Evolutionary conservation across 1,140 invertebrate genomes (phyloP).

Genomic region (Schlechtendalia chinensis): DNA sequence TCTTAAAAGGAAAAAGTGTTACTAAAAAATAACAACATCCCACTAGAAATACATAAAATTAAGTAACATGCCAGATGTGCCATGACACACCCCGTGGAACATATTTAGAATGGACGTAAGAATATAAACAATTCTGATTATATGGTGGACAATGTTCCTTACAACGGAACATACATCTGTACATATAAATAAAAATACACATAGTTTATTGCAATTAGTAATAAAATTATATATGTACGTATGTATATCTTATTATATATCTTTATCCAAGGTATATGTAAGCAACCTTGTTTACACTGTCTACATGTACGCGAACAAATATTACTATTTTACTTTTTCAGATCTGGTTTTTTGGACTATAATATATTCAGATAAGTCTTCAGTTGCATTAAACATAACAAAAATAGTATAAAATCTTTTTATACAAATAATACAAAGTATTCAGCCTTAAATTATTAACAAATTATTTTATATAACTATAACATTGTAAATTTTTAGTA

Average conservation of each 20-base stretch:
- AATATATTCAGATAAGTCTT: too few relatives aligned
- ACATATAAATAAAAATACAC: conserved; percentile 52
- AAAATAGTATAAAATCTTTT: too few relatives aligned
- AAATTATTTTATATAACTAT: too few relatives aligned
- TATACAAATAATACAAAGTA: too few relatives aligned
- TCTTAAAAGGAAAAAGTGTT: too few relatives aligned
- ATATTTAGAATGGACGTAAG: conserved; percentile 63
- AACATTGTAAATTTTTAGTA: too few relatives aligned
- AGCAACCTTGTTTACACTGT: conserved; percentile 58
- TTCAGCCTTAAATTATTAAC: too few relatives aligned
- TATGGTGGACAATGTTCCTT: conserved; percentile 66
- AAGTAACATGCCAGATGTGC: too few relatives aligned
- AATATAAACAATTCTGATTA: conserved; percentile 60
- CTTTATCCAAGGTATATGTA: conserved; percentile 60
- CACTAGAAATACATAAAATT: too few relatives aligned
- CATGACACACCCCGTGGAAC: too few relatives aligned
- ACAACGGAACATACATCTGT: conserved; percentile 64
- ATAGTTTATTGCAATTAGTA: conserved; percentile 45
- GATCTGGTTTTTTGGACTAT: conserved; percentile 56
- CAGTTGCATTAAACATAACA: too few relatives aligned
- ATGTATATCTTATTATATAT: conserved; percentile 59
- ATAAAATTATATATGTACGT: conserved; percentile 53
- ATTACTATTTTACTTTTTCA: conserved; percentile 54
- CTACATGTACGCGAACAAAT: conserved; percentile 58
- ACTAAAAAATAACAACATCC: too few relatives aligned